Base-by-base conservation (phyloP, 2,888 invertebrate genomes). In the Cremastinae sp. region DNA sequence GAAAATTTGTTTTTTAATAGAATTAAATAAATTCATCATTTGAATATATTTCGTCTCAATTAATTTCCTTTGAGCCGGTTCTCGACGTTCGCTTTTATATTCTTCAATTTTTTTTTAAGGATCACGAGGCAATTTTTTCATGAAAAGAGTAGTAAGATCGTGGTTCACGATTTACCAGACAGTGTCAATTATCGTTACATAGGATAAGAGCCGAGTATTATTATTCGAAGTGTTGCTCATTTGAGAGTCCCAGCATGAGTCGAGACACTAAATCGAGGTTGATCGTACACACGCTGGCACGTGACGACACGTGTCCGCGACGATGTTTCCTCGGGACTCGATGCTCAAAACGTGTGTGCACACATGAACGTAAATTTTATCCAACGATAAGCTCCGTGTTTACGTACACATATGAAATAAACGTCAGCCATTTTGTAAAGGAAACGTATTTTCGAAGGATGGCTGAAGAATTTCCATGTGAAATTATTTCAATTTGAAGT, bases 211-310 rank as follows among this genome's bases (percentile, higher is more conserved):
- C 22, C 75, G 79, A 78, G 81, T 80, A 83, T 83, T 83, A 83
- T 86, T 86, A 85, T 86, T 86, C 85, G 80, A 84, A 85, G 84
- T 85, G 87, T 86, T 86, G 85, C 83, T 85, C 86, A 86, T 86
- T 86, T 83, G 84, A 82, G 78, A 83, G 85, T 82, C 78, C 74
- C 77, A 81, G 83, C 74, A 28, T 28, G 80, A 65, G 77, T 75
- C 73, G 77, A 72, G 79, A 82, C 77, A 76, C 80, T 85, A 84
- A 85, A 86, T 84, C 84, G 82, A 80, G 79, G 78, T 86, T 85
- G 83, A 84, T 85, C 83, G 82, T 28, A 28, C 83, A 83, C 82
- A 83, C 84, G 80, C 80, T 79, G 87, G 79, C 88, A 88, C 88
- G 88, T 85, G 88, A 83, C 84, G 85, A 83, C 88, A 85, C 88